Conservation (phyloP, 92 coral and sea anemone genomes). For the Zoanthus sansibaricus region DNA sequence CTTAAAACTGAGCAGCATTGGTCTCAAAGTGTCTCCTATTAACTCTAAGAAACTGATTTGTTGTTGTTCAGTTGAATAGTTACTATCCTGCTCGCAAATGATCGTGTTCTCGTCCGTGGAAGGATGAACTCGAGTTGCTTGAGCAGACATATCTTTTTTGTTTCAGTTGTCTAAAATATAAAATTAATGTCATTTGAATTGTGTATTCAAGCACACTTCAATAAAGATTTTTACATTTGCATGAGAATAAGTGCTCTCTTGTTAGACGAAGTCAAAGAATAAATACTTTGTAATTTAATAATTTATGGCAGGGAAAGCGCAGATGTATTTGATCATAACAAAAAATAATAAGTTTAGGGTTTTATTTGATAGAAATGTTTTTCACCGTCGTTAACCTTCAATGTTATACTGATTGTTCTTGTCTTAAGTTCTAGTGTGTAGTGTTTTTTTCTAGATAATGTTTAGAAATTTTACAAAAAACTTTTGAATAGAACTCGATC, state of each 20-base stretch:
- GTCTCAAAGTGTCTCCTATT: constrained; percentile 21
- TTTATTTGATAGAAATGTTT: background rate
- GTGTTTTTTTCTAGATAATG: too few relatives aligned
- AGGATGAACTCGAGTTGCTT: background rate
- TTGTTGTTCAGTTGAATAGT: background rate
- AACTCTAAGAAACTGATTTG: constrained; percentile 12
- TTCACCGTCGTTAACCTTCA: too few relatives aligned
- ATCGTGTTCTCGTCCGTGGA: background rate
- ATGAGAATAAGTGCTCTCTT: background rate
- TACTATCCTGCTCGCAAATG: background rate
- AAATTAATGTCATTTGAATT: background rate
- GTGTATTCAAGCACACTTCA: background rate
- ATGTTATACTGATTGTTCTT: too few relatives aligned
- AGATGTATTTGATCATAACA: background rate
- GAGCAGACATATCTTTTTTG: background rate
- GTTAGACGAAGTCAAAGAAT: background rate
- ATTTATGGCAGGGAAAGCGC: background rate
- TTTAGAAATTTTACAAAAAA: too few relatives aligned
- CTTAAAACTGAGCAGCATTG: constrained; percentile 26
- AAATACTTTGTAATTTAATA: background rate
- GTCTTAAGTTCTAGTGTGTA: too few relatives aligned
- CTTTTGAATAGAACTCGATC: too few relatives aligned
- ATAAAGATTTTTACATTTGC: background rate
- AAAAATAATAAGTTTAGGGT: background rate
- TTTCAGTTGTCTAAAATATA: background rate